phyloP scores from a whole-genome alignment of 2,797 vertebrate genomes.

The Botia almorhae region DNA sequence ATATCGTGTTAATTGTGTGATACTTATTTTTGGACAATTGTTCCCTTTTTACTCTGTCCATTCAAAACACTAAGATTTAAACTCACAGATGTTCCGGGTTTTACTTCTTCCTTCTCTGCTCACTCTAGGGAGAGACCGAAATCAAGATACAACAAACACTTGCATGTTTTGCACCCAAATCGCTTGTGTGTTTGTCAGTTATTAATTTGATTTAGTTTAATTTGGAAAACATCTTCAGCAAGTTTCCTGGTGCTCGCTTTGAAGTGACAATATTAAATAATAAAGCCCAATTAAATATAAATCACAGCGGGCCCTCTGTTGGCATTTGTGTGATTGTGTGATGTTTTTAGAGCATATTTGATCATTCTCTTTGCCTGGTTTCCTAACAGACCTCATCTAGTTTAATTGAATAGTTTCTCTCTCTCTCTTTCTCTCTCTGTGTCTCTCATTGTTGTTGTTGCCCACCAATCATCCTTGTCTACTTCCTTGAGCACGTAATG shows the following conservation, averaged over 20 bases:
- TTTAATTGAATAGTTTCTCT: constrained; percentile 77
- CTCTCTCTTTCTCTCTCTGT: constrained; percentile 23
- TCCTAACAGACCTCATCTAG: constrained; percentile 79
- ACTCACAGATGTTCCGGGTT: constrained; percentile 60
- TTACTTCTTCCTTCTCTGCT: constrained; percentile 56
- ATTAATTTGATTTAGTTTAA: constrained; percentile 82
- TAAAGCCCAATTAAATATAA: constrained; percentile 86
- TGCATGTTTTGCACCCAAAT: constrained; percentile 48
- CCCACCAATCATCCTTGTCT: constrained; percentile 74
- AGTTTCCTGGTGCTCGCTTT: constrained; percentile 79
- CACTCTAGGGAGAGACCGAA: constrained; percentile 16
- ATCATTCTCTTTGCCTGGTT: constrained; percentile 76
- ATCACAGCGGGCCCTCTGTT: constrained; percentile 77
- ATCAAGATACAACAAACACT: constrained; percentile 43
- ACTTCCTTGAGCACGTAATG: constrained; percentile 85
- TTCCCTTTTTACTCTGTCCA: constrained; percentile 1
- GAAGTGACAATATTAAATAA: constrained; percentile 86
- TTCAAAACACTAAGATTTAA: constrained; percentile 21
- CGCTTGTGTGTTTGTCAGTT: constrained; percentile 69
- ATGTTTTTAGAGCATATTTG: constrained; percentile 82
- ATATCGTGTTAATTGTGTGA: neutral
- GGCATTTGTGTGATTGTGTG: constrained; percentile 77
- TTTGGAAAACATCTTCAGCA: constrained; percentile 81
- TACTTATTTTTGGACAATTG: neutral
- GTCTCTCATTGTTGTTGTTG: constrained; percentile 74